Evolutionary conservation across 2,113 vertebrate genomes (phyloP).

Genomic region (Petroica traversi): DNA sequence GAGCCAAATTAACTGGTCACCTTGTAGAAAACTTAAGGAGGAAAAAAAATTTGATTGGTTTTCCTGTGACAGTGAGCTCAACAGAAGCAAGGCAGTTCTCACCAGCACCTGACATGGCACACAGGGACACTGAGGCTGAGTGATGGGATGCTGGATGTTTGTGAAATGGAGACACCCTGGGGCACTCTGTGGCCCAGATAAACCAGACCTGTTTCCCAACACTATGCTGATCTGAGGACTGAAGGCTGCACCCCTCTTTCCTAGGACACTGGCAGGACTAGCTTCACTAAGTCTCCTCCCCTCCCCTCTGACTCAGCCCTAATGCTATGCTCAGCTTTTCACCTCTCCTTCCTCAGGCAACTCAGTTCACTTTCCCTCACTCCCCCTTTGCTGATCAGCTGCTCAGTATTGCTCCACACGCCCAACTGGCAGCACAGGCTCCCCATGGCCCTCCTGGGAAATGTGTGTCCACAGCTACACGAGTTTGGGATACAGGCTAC

Average conservation of each 20-base stretch:
- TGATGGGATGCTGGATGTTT: fast-evolving
- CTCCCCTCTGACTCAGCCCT: slow-evolving; percentile 36
- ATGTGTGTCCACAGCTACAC: neutral
- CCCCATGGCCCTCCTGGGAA: fast-evolving
- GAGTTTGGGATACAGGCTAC: fast-evolving
- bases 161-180: neutral
- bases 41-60: neutral
- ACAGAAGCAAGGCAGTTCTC: neutral
- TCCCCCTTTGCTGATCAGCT: neutral
- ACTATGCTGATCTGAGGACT: fast-evolving
- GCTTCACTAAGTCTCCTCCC: neutral
- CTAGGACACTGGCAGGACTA: neutral
- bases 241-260: neutral
- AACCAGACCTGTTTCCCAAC: neutral
- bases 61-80: neutral
- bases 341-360: neutral
- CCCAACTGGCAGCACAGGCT: neutral
- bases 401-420: neutral
- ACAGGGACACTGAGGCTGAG: neutral
- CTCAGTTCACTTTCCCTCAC: neutral
- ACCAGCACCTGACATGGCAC: fast-evolving
- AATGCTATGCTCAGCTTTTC: slow-evolving; percentile 22
- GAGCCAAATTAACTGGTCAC: neutral
- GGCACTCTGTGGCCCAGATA: neutral
- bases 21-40: neutral